Base-by-base conservation (phyloP, 2,888 invertebrate genomes). In the Pachydiplax longipennis region DNA sequence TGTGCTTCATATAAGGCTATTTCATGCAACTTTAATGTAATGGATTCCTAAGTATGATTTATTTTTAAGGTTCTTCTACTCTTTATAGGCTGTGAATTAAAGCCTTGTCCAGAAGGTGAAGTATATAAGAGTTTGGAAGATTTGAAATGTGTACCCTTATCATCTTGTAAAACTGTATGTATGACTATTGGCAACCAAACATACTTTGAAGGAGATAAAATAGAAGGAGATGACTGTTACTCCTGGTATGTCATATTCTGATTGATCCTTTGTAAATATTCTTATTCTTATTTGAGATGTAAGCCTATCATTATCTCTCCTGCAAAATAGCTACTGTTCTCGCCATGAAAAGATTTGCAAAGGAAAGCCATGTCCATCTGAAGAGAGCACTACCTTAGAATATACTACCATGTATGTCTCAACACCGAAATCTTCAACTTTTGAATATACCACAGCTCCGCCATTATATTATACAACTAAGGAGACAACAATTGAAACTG, bases 141-240 rank as follows among this genome's bases (percentile, higher is more conserved):
- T 81, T 94, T 94, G 0, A 96, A 97, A 65, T 98, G 98, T 93
- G 96, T 98, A 8, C 96, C 97, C 0, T 95, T 96, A 90, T 95
- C 95, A 0, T 94, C 95, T 83, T 98, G 98, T 93, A 95, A 95
- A 92, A 96, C 96, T 0, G 94, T 96, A 1, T 98, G 98, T 92
- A 94, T 97, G 94, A 95, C 96, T 61, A 94, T 96, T 31, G 95
- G 97, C 91, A 97, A 96, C 0, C 93, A 92, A 90, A 95, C 95
- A 25, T 96, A 96, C 92, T 96, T 96, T 91, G 98, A 98, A 93
- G 97, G 98, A 0, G 98, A 98, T 93, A 93, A 96, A 37, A 95
- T 97, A 0, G 95, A 96, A 91, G 95, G 96, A 91, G 97, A 98
- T 93, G 95, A 95, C 0, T 98, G 98, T 93, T 97, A 98, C 92